Evolutionary conservation across 2,797 vertebrate species (phyloP).

Genomic region (Acanthurus tractus): DNA sequence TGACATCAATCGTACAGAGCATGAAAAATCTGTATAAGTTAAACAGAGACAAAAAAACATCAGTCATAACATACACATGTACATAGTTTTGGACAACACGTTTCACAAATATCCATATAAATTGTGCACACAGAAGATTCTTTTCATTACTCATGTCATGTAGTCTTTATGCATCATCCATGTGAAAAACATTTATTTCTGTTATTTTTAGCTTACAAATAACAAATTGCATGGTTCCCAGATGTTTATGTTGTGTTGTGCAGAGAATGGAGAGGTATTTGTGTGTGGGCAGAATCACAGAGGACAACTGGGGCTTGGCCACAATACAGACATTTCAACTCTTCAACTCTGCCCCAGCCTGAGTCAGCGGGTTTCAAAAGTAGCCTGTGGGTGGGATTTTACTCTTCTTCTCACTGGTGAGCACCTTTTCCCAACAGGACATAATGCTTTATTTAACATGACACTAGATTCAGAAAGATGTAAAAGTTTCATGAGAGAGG

Average conservation of each 20-base stretch:
- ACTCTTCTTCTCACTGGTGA: conserved; percentile 91
- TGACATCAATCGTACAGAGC: not conserved
- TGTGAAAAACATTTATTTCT: not conserved
- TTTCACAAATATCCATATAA: not conserved
- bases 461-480: not conserved
- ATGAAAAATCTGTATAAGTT: not conserved
- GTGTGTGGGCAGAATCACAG: conserved; percentile 93
- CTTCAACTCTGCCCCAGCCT: conserved; percentile 86
- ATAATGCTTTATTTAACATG: not conserved
- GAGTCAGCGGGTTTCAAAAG: conserved; percentile 80
- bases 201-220: not conserved
- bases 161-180: not conserved
- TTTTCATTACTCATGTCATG: not conserved
- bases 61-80: not conserved
- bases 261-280: conserved; percentile 88
- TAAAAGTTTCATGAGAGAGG: not conserved
- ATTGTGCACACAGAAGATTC: not conserved
- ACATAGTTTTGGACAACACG: not conserved
- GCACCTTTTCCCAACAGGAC: conserved; percentile 4
- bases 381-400: conserved; percentile 97
- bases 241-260: conserved; percentile 28
- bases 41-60: not conserved
- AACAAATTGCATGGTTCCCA: not conserved
- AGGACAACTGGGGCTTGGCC: conserved; percentile 92
- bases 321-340: conserved; percentile 81